A percentile compares a stretch with the other conserved stretches of the same genome.
These are phyloP conservation scores for Tenthredo scrophulariae DNA, from an alignment of 2,888 invertebrate genomes.

Conservation along the genomic window DNA sequence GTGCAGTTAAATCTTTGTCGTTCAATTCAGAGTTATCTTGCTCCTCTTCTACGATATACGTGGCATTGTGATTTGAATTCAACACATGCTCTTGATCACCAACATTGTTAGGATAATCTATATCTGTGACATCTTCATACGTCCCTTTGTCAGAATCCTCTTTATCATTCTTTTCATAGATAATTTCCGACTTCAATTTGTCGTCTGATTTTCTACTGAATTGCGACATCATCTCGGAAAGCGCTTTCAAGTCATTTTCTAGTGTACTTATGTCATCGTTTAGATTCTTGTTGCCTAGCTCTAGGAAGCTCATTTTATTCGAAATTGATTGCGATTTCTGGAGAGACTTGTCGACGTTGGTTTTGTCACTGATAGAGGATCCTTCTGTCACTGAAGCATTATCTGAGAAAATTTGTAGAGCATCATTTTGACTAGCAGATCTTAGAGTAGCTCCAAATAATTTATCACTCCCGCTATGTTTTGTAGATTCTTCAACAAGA, in stretches of 20 bases:
- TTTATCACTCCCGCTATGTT: background rate
- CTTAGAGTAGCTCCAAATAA: background rate
- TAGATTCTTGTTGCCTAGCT: slow-evolving; percentile 72
- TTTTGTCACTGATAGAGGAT: background rate
- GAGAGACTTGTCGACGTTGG: background rate
- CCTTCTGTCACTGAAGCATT: background rate
- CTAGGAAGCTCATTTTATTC: slow-evolving; percentile 68
- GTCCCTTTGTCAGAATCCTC: slow-evolving; percentile 61
- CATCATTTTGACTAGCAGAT: background rate
- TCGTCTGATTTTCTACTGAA: slow-evolving; percentile 71
- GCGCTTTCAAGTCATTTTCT: slow-evolving; percentile 73
- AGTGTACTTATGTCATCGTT: slow-evolving; percentile 73
- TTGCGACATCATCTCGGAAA: slow-evolving; percentile 74
- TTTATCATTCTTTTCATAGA: background rate
- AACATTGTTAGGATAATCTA: slow-evolving; percentile 56
- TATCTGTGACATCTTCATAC: slow-evolving; percentile 69
- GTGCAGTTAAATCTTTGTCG: slow-evolving; percentile 56
- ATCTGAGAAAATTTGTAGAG: slow-evolving; percentile 3
- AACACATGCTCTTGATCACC: slow-evolving; percentile 21
- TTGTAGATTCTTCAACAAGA: background rate
- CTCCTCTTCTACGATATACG: slow-evolving; percentile 30
- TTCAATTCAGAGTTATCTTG: background rate
- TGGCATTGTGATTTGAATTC: slow-evolving; percentile 32
- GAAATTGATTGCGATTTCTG: slow-evolving; percentile 49
- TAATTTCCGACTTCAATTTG: slow-evolving; percentile 61